Percentiles rank a stretch among this genome's conserved stretches.
phyloP scores from a whole-genome alignment of 2,113 vertebrate genomes.

The Percopsis transmontana region DNA sequence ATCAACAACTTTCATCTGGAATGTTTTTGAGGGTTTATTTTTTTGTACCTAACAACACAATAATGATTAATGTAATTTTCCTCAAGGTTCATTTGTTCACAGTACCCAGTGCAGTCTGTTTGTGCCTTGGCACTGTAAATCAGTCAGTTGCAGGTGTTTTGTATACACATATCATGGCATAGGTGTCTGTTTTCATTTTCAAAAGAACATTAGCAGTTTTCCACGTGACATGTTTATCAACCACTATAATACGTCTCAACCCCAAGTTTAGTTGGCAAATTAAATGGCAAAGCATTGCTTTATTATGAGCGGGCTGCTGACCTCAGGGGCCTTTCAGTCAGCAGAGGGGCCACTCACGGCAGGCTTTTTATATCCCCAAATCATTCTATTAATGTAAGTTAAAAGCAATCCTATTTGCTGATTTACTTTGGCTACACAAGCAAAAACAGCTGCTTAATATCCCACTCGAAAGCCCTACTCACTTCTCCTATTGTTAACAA shows the following conservation, averaged over 20 bases:
- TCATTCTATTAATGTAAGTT: constrained; percentile 92
- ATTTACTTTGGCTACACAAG: constrained; percentile 89
- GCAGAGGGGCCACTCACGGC: constrained; percentile 55
- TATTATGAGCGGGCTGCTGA: constrained; percentile 56
- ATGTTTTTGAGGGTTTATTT: background rate
- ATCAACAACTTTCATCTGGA: constrained; percentile 1
- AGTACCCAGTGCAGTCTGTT: constrained; percentile 17
- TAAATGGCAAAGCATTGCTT: constrained; percentile 58
- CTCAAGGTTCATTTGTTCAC: background rate
- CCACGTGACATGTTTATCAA: constrained; percentile 71
- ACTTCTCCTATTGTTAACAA: constrained; percentile 91
- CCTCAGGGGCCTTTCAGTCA: constrained; percentile 73
- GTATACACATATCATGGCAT: constrained; percentile 25
- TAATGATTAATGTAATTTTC: constrained; percentile 25
- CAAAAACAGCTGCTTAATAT: constrained; percentile 96
- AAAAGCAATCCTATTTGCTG: constrained; percentile 87
- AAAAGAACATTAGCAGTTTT: constrained; percentile 68
- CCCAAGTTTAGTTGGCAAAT: constrained; percentile 45
- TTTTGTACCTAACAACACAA: constrained; percentile 5
- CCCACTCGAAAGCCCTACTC: constrained; percentile 88
- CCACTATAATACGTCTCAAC: constrained; percentile 56
- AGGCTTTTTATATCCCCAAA: constrained; percentile 81
- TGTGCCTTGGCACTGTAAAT: constrained; percentile 44
- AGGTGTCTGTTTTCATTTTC: constrained; percentile 43
- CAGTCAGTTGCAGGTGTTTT: constrained; percentile 32